Evolutionary conservation across 2,888 invertebrate genomes (phyloP), one percentile per base, ranked within the genome.

Genomic region (Formica aserva): DNA sequence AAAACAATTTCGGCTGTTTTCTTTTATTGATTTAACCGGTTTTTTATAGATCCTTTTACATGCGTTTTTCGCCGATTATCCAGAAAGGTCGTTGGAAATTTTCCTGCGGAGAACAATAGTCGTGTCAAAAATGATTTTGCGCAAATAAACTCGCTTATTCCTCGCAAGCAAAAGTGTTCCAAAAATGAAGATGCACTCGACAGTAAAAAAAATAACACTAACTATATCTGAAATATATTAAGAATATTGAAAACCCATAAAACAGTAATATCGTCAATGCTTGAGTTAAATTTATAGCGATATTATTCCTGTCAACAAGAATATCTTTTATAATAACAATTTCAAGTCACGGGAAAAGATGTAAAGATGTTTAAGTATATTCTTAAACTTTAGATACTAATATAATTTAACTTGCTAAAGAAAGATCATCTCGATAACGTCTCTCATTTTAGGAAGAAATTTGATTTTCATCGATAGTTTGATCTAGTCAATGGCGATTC

Each of bases 61-160:
- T 1, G 26, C 66, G 26, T 52, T 76, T 76, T 35, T 52, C n/a
- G 26, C 15, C 26, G 66, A 66, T 76, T 76, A 76, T 52, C 8
- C 26, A 41, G 35, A 1, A 29, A 55, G n/a, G 11, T 15, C 29
- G 52, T 55, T 55, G 22, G 4, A 69, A 69, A 69, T 78, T 78
- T 69, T 69, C 4, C 1, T 41, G 48, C 45, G 35, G 48, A 62
- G 63, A 78, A 85, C 83, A 83, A 85, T 78, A 65, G 45, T n/a
- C n/a, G 35, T 41, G 62, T 65, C 52, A 60, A 77, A 65, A 78
- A 52, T 63, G 57, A 66, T 72, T 48, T 8, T 26, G 52, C 48
- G 60, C 60, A 77, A 48, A 32, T 82, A 60, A 82, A 57, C 65
- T 67, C 26, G 57, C 35, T 35, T 72, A 69, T 76, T 82, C 5